phyloP scores from a whole-genome alignment of 2,888 invertebrate genomes.

The Spodoptera exigua region DNA sequence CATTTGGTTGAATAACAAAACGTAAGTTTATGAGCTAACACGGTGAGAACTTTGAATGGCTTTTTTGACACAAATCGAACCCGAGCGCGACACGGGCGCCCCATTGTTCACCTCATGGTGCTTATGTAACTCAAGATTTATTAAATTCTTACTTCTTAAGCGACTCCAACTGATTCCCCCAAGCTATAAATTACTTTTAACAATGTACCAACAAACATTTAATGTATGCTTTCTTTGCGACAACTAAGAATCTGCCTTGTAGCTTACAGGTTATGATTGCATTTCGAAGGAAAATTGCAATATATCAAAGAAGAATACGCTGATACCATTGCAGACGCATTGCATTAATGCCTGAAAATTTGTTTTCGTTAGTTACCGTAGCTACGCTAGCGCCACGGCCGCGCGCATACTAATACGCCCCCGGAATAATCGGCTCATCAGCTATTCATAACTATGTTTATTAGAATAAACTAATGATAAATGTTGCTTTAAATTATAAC shows the following conservation, averaged over 20 bases:
- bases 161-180: too few species aligned
- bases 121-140: constrained; percentile 11
- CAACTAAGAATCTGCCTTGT: too few species aligned
- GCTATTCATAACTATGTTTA: constrained; percentile 43
- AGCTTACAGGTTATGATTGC: too few species aligned
- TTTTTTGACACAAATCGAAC: constrained; percentile 20
- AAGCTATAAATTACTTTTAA: too few species aligned
- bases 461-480: constrained; percentile 30
- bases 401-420: constrained; percentile 13
- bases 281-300: too few species aligned
- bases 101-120: constrained; percentile 11
- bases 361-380: not conserved
- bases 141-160: too few species aligned
- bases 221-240: too few species aligned
- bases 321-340: not conserved
- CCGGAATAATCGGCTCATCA: constrained; percentile 27
- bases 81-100: not conserved
- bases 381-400: constrained; percentile 21
- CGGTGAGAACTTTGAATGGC: constrained; percentile 1
- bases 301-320: too few species aligned
- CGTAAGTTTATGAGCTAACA: constrained; percentile 14
- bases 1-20: constrained; percentile 2
- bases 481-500: constrained; percentile 28
- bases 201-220: too few species aligned
- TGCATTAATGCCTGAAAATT: constrained; percentile 10